Conservation (phyloP, 23 tunicate species). For the Clavelina lepadiformis region DNA sequence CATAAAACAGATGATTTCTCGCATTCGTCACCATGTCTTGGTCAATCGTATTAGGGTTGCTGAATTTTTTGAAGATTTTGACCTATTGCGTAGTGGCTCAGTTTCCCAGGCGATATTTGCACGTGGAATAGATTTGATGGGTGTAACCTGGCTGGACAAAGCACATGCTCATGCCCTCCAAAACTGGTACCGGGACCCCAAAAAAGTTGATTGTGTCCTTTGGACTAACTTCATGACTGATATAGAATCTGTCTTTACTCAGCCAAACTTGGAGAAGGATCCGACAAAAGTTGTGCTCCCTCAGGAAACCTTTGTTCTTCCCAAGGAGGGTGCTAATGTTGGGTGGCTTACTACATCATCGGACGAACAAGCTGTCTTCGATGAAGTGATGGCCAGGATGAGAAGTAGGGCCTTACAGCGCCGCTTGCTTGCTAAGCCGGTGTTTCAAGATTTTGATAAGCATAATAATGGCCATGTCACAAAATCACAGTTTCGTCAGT, state of each 20-base stretch:
- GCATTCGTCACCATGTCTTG: constrained; percentile 66
- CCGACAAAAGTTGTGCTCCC: constrained; percentile 60
- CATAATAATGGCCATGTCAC: constrained; percentile 93
- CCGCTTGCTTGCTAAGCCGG: constrained; percentile 77
- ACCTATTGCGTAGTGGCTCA: constrained; percentile 73
- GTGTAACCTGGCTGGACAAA: constrained; percentile 54
- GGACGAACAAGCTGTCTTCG: constrained; percentile 19
- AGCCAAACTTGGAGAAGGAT: constrained; percentile 68
- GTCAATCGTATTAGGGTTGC: constrained; percentile 59
- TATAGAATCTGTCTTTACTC: constrained; percentile 71
- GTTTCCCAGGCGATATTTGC: constrained; percentile 52
- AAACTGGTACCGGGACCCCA: constrained; percentile 41
- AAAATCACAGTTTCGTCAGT: constrained; percentile 70
- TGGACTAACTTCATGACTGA: constrained; percentile 60
- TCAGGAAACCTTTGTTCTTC: constrained; percentile 47
- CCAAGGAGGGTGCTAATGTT: constrained; percentile 58
- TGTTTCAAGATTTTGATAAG: constrained; percentile 87
- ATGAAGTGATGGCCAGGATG: constrained; percentile 74
- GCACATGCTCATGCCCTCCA: constrained; percentile 46
- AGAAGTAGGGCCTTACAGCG: constrained; percentile 48
- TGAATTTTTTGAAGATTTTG: constrained; percentile 86
- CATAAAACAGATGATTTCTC: constrained; percentile 34
- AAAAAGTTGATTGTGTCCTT: constrained; percentile 50
- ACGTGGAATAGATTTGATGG: constrained; percentile 75
- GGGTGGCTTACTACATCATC: constrained; percentile 23